A percentile compares a stretch with the other conserved stretches of the same genome.
Evolutionary conservation across 2,797 vertebrate genomes (phyloP).

Genomic region (Oceanodroma leucorhoa): DNA sequence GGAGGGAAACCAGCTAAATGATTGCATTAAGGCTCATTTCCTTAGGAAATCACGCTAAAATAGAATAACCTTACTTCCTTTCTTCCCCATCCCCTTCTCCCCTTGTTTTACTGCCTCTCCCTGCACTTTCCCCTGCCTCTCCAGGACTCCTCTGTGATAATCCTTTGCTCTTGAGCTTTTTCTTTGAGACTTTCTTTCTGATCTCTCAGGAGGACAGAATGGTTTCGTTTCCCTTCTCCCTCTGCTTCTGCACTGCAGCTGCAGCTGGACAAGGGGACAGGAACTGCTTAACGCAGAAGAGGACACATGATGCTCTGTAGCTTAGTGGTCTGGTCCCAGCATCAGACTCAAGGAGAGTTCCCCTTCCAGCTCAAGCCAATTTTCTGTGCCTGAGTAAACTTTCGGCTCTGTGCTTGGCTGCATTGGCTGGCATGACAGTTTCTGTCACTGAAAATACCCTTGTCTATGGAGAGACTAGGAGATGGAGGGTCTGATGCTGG

Average conservation of each 20-base stretch:
- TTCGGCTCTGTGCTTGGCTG: neutral
- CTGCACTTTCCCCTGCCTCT: neutral
- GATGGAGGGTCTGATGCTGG: neutral
- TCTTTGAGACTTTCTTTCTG: neutral
- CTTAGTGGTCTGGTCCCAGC: neutral
- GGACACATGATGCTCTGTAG: neutral
- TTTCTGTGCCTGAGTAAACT: neutral
- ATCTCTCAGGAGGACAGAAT: neutral
- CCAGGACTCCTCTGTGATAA: neutral
- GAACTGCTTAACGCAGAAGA: neutral
- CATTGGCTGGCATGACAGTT: neutral
- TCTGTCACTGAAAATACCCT: neutral
- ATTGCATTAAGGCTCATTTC: slow-evolving; percentile 9
- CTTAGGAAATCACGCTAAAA: neutral
- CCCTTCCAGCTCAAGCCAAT: neutral
- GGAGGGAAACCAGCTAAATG: neutral
- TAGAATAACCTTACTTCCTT: neutral
- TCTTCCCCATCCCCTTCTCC: neutral
- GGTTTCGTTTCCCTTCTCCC: neutral
- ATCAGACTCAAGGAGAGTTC: neutral
- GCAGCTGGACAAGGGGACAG: neutral
- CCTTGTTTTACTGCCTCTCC: neutral
- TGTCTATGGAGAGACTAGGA: neutral
- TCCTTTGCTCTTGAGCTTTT: neutral
- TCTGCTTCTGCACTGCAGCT: neutral